These are phyloP conservation scores for Artibeus lituratus DNA, from an alignment of 2,797 vertebrate species.

Conservation along the genomic window DNA sequence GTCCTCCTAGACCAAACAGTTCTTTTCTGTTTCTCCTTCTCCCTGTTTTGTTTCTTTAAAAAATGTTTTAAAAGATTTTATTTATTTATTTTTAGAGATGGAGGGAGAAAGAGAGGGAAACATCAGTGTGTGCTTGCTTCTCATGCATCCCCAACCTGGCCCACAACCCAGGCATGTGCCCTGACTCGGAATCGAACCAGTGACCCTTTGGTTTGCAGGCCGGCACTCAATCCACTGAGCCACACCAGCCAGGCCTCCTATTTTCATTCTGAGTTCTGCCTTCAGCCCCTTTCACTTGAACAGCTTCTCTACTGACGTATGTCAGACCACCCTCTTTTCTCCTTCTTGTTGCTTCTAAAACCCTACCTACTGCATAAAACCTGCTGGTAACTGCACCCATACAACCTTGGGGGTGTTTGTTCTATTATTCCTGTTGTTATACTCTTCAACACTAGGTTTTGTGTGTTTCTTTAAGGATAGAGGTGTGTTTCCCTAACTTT, in stretches of 20 bases:
- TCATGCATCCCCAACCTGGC: no score
- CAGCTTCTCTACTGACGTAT: not conserved
- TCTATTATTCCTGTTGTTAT: not conserved
- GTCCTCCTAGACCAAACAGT: not conserved
- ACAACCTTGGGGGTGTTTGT: not conserved
- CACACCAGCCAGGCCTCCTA: not conserved
- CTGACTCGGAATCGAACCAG: no score
- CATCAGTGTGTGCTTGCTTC: no score
- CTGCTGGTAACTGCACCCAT: conserved; percentile 45
- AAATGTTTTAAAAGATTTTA: no score
- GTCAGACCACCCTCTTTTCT: not conserved
- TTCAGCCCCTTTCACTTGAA: not conserved
- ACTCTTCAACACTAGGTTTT: not conserved
- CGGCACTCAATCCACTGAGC: no score
- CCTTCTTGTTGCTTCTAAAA: conserved; percentile 29
- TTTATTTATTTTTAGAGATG: no score
- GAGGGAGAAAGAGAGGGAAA: no score
- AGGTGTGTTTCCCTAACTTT: not conserved
- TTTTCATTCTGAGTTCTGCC: not conserved
- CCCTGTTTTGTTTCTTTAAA: no score
- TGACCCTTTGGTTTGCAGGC: no score
- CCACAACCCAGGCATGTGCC: no score
- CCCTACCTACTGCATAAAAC: conserved; percentile 36
- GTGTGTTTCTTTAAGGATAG: not conserved
- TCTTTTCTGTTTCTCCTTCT: not conserved